These are phyloP conservation scores for Euphysa ruthae DNA, from an alignment of 30 jellyfish, hydroid and myxozoan species.

Conservation along the genomic window DNA sequence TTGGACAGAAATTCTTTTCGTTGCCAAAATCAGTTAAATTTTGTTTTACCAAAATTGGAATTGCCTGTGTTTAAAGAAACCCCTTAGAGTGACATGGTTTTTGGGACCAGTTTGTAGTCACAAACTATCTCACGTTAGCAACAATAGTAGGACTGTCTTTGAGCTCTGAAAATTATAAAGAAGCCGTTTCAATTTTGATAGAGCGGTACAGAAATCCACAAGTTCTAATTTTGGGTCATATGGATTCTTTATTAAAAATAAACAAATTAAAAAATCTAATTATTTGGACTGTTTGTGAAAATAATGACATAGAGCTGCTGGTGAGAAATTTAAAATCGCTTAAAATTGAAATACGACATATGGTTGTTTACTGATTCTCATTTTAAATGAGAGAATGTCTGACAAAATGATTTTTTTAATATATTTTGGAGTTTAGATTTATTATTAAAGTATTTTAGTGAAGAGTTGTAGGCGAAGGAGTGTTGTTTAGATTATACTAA, in stretches of 20 bases:
- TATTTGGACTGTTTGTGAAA: too few species aligned
- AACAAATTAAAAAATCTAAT: too few species aligned
- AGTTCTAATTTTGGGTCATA: constrained; percentile 16
- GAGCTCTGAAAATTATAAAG: constrained; percentile 14
- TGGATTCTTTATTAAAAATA: constrained; percentile 1
- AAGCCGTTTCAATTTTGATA: constrained; percentile 7
- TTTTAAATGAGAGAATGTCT: constrained; percentile 1
- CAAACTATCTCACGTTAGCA: constrained; percentile 1
- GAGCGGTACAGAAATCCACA: constrained; percentile 16
- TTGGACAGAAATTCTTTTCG: neutral
- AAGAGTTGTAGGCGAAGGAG: neutral
- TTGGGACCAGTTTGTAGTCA: constrained; percentile 11
- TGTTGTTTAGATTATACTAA: neutral
- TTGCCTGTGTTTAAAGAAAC: constrained; percentile 4
- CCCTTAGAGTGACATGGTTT: constrained; percentile 24
- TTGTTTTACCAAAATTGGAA: constrained; percentile 11
- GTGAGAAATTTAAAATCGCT: constrained; percentile 17
- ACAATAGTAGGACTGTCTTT: constrained; percentile 13
- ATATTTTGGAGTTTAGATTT: neutral
- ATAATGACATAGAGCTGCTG: constrained; percentile 4
- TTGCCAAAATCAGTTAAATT: neutral
- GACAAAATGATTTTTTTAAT: neutral
- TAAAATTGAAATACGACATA: constrained; percentile 15
- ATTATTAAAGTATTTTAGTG: neutral
- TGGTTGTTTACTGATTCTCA: constrained; percentile 2